A percentile compares a stretch with the other conserved stretches of the same genome.
Evolutionary conservation across 2,113 vertebrate genomes (phyloP).

Genomic region (Gorilla gorilla): DNA sequence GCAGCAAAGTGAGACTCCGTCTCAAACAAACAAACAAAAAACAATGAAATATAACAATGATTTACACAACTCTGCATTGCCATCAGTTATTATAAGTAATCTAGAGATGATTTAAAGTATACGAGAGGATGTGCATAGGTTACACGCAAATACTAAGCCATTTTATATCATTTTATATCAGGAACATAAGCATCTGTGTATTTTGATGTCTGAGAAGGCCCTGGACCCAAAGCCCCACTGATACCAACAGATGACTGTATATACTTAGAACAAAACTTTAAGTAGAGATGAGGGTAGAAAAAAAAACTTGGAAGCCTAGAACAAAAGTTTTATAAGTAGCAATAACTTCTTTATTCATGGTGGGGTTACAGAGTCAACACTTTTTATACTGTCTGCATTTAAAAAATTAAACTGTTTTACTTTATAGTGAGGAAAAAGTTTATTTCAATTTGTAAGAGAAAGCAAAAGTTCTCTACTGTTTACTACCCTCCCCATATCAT

Average conservation of each 20-base stretch:
- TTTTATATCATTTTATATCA: neutral
- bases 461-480: neutral
- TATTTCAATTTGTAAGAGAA: neutral
- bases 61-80: neutral
- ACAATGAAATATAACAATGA: neutral
- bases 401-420: neutral
- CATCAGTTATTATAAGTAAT: neutral
- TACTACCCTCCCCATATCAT: neutral
- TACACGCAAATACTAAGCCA: neutral
- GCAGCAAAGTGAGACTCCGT: too few species aligned
- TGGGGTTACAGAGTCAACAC: neutral
- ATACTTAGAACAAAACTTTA: neutral
- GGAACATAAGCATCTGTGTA: neutral
- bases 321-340: neutral
- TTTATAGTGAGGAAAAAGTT: neutral
- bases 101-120: neutral
- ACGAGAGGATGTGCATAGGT: neutral
- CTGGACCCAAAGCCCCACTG: neutral
- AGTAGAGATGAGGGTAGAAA: too few species aligned
- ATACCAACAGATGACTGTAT: neutral
- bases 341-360: neutral
- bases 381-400: neutral
- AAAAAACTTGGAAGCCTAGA: neutral
- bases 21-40: neutral
- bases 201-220: neutral